These are phyloP conservation scores for Drosophila parthenogenetica DNA, from an alignment of 2,888 invertebrate species.

Conservation along the genomic window DNA sequence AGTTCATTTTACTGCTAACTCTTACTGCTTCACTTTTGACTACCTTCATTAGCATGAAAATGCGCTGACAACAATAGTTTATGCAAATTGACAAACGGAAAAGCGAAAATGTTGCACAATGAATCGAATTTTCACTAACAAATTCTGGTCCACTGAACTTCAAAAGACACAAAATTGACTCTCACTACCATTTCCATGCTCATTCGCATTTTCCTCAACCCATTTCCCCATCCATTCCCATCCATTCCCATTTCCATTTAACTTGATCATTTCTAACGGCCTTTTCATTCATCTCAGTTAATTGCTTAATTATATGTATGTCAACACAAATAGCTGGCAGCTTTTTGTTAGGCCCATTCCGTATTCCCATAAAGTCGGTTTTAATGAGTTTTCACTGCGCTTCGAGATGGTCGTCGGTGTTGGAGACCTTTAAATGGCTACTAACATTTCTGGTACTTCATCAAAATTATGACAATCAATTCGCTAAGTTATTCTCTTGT, in stretches of 20 bases:
- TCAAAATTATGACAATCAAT: slow-evolving; percentile 2
- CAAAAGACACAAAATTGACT: slow-evolving; percentile 1
- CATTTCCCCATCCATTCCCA: slow-evolving; percentile 8
- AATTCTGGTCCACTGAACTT: slow-evolving; percentile 32
- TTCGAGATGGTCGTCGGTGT: background rate
- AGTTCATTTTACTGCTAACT: background rate
- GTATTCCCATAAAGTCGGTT: slow-evolving; percentile 16
- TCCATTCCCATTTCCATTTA: slow-evolving; percentile 23
- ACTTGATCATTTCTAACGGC: slow-evolving; percentile 48
- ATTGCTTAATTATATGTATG: slow-evolving; percentile 46
- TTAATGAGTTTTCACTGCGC: slow-evolving; percentile 26
- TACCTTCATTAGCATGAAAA: slow-evolving; percentile 48
- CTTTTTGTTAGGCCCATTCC: slow-evolving; percentile 17
- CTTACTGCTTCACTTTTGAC: slow-evolving; percentile 5
- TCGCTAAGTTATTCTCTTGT: slow-evolving; percentile 9
- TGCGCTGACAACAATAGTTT: slow-evolving; percentile 29
- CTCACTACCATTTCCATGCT: slow-evolving; percentile 10
- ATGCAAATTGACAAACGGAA: slow-evolving; percentile 48
- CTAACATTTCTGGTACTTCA: background rate
- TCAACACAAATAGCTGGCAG: slow-evolving; percentile 27
- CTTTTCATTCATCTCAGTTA: slow-evolving; percentile 36
- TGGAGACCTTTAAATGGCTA: background rate
- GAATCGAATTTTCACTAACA: slow-evolving; percentile 22
- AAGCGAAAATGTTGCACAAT: slow-evolving; percentile 38
- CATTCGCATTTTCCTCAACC: slow-evolving; percentile 13